These are phyloP conservation scores for Cephus rjabovi DNA, from an alignment of 2,888 invertebrate genomes.

Conservation along the genomic window DNA sequence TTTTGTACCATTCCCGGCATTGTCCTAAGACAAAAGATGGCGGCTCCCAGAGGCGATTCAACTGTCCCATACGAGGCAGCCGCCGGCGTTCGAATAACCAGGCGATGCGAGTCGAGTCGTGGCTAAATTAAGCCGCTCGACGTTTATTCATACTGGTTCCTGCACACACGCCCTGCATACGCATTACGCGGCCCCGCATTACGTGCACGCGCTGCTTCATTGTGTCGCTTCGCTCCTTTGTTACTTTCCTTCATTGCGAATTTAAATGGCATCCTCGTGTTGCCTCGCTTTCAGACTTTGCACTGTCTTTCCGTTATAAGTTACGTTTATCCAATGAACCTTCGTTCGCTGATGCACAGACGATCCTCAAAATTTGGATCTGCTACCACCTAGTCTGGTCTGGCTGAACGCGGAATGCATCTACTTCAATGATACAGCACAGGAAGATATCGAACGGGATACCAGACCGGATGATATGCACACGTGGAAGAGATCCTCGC, in stretches of 20 bases:
- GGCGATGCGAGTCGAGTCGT: conserved; percentile 25
- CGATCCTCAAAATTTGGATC: not conserved
- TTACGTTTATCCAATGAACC: not conserved
- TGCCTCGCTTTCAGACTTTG: too few species aligned
- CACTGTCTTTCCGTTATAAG: too few species aligned
- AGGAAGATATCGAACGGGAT: not conserved
- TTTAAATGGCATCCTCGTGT: conserved; percentile 34
- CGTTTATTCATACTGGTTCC: not conserved
- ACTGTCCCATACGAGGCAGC: conserved; percentile 48
- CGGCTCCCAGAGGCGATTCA: conserved; percentile 55
- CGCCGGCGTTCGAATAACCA: conserved; percentile 44
- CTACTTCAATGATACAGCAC: not conserved
- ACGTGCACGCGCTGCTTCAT: conserved; percentile 19
- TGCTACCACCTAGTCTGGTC: not conserved
- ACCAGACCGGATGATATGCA: not conserved
- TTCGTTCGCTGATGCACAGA: not conserved
- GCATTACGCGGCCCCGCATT: not conserved
- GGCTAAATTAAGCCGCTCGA: conserved; percentile 50
- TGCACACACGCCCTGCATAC: not conserved
- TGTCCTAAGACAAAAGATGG: conserved; percentile 61
- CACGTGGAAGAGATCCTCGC: conserved; percentile 6
- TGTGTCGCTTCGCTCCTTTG: conserved; percentile 37
- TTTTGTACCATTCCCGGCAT: conserved; percentile 57
- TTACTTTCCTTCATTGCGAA: conserved; percentile 44
- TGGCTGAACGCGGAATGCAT: not conserved